Evolutionary conservation across 2,888 invertebrate genomes (phyloP), one percentile per base, ranked within the genome.

Genomic region (Celastrina argiolus): DNA sequence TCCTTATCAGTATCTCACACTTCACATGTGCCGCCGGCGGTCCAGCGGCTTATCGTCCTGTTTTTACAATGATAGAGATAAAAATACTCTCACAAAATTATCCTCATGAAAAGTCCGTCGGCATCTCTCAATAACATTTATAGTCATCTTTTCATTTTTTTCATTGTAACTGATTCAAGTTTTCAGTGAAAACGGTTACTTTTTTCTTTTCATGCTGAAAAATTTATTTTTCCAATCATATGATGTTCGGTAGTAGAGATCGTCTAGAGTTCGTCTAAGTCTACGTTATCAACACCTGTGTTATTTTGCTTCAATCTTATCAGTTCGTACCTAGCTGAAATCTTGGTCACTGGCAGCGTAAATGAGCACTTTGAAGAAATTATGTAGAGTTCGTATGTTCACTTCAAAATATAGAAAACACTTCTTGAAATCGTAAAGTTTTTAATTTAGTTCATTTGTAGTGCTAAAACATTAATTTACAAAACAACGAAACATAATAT

Each of bases 21-120:
- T 88, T 88, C 88, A 91, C 88, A 84, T 79, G 79, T 78, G 81
- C 90, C 90, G 89, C 87, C 90, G 89, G 74, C 88, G 84, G 87
- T 83, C 85, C 86, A 83, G 83, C 86, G 82, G 78, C 81, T 87
- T 88, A 88, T 88, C 86, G 83, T 80, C 78, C 78, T 80, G 75
- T 79, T 81, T 76, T 81, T 81, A 82, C 83, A 85, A 81, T 75
- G 79, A 78, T 82, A 81, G 77, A 80, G 88, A 88, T 88, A 89
- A 85, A 77, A 76, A 75, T 79, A 80, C 78, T 82, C 78, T 79
- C 86, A 87, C 84, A 80, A 76, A 79, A 78, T 74, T 74, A 74
- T 80, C 80, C 78, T 78, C 76, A 68, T 74, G 73, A 66, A 83
- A 81, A 81, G 88, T 87, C 90, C 90, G 87, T 77, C 87, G 87